phyloP scores from a whole-genome alignment of 2,797 vertebrate genomes.

The Hypotaenidia okinawae region DNA sequence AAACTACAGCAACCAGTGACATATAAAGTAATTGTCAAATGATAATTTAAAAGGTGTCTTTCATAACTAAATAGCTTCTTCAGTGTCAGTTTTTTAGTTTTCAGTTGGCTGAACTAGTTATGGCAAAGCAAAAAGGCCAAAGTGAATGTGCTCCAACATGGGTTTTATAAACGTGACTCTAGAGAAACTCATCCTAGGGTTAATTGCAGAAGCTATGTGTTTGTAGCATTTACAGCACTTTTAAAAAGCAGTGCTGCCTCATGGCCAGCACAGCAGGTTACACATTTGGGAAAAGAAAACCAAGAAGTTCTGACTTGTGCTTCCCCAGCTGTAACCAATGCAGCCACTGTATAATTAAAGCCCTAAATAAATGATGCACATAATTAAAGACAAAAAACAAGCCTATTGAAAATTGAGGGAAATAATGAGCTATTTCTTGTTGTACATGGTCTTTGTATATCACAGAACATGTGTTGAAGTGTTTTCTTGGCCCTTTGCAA shows the following conservation, averaged over 20 bases:
- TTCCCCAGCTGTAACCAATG: conserved; percentile 12
- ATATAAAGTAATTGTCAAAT: not conserved
- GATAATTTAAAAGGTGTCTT: not conserved
- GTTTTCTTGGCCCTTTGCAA: not conserved
- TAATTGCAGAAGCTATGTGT: not conserved
- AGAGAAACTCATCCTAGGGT: not conserved
- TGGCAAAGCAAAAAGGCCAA: not conserved
- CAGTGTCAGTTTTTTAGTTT: not conserved
- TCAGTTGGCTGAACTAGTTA: not conserved
- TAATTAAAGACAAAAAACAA: conserved; percentile 48
- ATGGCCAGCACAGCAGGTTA: not conserved
- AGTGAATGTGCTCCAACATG: not conserved
- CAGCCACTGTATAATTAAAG: conserved; percentile 32
- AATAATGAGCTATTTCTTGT: conserved; percentile 36
- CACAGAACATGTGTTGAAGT: conserved; percentile 11
- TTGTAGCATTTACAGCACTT: accelerated
- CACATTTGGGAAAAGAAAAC: not conserved
- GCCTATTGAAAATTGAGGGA: not conserved
- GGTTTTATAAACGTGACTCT: not conserved
- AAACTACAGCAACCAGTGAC: not conserved
- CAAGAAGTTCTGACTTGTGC: not conserved
- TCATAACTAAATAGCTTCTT: not conserved
- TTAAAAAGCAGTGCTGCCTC: not conserved
- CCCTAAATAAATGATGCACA: conserved; percentile 10
- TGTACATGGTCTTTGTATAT: not conserved